Evolutionary conservation across 1,140 invertebrate genomes (phyloP), one percentile per base, ranked within the genome.

Genomic region (Schlechtendalia chinensis): DNA sequence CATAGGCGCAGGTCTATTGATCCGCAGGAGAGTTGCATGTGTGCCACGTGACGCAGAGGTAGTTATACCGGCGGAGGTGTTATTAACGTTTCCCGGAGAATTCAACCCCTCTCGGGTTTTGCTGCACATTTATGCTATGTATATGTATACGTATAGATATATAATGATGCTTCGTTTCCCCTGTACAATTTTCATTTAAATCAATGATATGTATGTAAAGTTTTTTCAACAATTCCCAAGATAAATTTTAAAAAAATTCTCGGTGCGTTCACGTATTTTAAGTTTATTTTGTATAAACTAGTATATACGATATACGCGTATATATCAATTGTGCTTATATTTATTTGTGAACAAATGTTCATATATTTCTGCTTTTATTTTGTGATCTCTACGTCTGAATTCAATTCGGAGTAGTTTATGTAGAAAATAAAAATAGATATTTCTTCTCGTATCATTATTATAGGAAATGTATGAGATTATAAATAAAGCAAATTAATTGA

Each of bases 21-120:
- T 72, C 69, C 69, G 27, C 69, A 32, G 69, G 69, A 54, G 69
- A 54, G 50, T 54, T 72, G 69, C 69, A 72, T 54, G 69, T 29
- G 27, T 54, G 24, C 50, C 69, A 32, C 69, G 69, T 72, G 69
- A 72, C 69, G 69, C 69, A 47, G 50, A 54, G 27, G 69, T 72
- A 54, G 47, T 53, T 54, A 54, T 72, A 72, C 47, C 45, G 17
- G 27, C 47, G 24, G 50, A 53, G 69, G 47, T 53, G 69, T 54
- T 53, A 72, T 72, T 54, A 54, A 72, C 69, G 69, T 72, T 53
- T 72, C 47, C 45, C 3, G 56, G 17, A 22, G 29, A 47, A 17
- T 50, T 50, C 39, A 27, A 50, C 67, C 67, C 67, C 22, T 69
- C 22, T 50, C 22, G 14, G 45, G 65, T 69, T 69, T 69, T 69